phyloP scores from a whole-genome alignment of 2,113 vertebrate genomes.

The Lepus americanus region DNA sequence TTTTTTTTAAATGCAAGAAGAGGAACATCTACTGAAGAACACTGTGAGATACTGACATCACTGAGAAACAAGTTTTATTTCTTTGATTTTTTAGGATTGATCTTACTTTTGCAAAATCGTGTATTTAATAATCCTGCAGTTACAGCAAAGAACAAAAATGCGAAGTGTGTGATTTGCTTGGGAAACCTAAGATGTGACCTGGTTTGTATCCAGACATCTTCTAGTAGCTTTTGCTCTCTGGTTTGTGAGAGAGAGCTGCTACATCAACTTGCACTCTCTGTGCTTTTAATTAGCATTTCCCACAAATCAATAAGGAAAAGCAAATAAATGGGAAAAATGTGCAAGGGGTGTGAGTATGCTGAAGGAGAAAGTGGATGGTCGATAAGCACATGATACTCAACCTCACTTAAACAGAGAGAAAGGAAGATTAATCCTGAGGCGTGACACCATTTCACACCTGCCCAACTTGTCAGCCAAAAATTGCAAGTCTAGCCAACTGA shows the following conservation, averaged over 20 bases:
- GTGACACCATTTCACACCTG: neutral
- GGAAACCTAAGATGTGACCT: neutral
- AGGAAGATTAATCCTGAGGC: neutral
- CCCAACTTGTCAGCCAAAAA: neutral
- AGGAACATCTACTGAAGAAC: neutral
- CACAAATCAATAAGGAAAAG: conserved; percentile 54
- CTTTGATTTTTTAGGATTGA: neutral
- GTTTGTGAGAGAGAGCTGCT: neutral
- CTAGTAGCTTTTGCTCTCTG: neutral
- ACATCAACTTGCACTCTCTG: neutral
- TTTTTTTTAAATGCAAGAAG: conserved; percentile 28
- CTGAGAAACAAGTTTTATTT: neutral
- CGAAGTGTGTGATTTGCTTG: neutral
- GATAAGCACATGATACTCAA: neutral
- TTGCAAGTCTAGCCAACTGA: neutral
- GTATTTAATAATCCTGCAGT: neutral
- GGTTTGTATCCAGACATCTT: neutral
- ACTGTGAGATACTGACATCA: neutral
- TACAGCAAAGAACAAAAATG: neutral
- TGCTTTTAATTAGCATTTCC: conserved; percentile 66
- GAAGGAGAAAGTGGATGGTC: neutral
- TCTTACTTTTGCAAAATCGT: neutral
- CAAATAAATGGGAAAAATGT: neutral
- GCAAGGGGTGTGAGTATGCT: neutral
- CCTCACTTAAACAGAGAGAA: neutral